Percentiles rank a stretch among this genome's conserved stretches.
phyloP scores from a whole-genome alignment of 2,113 vertebrate genomes.

The Coptodon rendalli region DNA sequence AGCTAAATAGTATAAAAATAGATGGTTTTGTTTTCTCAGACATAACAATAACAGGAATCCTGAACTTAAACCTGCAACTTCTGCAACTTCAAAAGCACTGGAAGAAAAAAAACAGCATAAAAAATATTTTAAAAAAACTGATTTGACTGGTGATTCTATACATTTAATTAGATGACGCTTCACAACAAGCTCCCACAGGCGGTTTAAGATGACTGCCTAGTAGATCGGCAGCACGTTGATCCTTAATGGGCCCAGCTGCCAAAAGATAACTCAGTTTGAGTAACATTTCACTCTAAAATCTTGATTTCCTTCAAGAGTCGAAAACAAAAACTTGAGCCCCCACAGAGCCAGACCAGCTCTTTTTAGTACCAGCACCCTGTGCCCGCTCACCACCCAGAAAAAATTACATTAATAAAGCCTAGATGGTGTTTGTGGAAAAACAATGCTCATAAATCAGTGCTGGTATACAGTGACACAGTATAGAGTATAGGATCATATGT shows the following conservation, averaged over 20 bases:
- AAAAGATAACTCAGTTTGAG: not conserved
- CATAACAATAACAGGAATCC: not conserved
- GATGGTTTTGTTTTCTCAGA: not conserved
- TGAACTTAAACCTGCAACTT: not conserved
- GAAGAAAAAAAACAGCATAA: not conserved
- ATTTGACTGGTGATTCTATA: not conserved
- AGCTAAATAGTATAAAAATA: not conserved
- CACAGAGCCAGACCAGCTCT: not conserved
- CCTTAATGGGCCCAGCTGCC: not conserved
- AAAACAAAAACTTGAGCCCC: not conserved
- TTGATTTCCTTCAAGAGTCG: not conserved
- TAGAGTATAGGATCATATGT: constrained; percentile 30
- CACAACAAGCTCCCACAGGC: not conserved
- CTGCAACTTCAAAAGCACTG: not conserved
- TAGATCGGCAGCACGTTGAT: not conserved
- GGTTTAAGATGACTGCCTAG: not conserved
- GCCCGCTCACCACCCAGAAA: not conserved
- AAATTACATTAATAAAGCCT: not conserved
- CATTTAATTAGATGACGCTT: not conserved
- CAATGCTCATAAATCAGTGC: not conserved
- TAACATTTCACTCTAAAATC: not conserved
- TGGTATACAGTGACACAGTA: not conserved
- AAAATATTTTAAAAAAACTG: rapidly evolving
- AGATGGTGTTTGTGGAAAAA: not conserved
- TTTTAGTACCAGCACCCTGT: not conserved